phyloP scores from a whole-genome alignment of 2,888 invertebrate species.

The Busseola fusca region DNA sequence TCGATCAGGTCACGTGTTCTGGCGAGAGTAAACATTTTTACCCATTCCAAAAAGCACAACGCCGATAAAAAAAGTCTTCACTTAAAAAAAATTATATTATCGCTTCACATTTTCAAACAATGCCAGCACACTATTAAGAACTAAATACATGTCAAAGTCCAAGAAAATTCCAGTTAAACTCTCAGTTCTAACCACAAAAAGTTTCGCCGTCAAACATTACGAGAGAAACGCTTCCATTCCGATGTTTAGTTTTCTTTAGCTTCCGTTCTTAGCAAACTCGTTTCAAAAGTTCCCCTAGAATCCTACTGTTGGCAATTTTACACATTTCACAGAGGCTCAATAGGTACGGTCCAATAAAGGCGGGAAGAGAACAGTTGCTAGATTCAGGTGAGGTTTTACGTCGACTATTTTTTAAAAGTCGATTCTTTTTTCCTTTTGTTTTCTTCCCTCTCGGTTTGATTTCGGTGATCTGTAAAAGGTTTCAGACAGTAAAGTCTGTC shows the following conservation, averaged over 20 bases:
- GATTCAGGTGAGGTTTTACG: constrained; percentile 49
- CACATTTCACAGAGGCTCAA: constrained; percentile 79
- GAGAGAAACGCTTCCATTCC: constrained; percentile 57
- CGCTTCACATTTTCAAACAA: not conserved
- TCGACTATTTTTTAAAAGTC: constrained; percentile 43
- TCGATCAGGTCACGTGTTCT: too few relatives aligned
- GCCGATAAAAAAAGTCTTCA: too few relatives aligned
- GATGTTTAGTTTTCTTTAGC: constrained; percentile 72
- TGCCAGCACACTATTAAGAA: not conserved
- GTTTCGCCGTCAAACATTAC: constrained; percentile 60
- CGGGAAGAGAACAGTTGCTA: constrained; percentile 66
- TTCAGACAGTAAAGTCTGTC: not conserved
- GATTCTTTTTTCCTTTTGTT: not conserved
- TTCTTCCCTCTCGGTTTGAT: too few relatives aligned
- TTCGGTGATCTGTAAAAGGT: not conserved
- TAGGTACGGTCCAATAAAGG: constrained; percentile 77
- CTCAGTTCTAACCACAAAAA: constrained; percentile 47
- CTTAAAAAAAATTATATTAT: too few relatives aligned
- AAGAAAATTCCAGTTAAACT: constrained; percentile 32
- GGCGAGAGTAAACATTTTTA: too few relatives aligned
- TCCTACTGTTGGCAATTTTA: constrained; percentile 78
- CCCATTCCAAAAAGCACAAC: too few relatives aligned
- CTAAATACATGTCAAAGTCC: constrained; percentile 23
- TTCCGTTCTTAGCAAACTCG: constrained; percentile 70
- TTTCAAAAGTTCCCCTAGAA: constrained; percentile 74